Conservation (phyloP, 1,140 invertebrate genomes). For the Tetramorium parvispinum region DNA sequence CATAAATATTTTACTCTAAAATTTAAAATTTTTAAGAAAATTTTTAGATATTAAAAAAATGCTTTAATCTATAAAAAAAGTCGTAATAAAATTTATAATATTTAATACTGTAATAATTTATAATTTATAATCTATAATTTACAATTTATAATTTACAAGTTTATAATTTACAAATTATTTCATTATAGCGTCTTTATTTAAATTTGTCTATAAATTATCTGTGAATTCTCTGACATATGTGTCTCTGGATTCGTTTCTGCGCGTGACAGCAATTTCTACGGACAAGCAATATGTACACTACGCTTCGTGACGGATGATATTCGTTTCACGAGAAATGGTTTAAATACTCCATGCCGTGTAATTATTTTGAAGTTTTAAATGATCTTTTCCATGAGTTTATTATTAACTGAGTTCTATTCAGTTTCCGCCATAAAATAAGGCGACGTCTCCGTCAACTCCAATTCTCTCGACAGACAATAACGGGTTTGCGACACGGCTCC, state of each 20-base stretch:
- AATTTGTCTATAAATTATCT: neutral
- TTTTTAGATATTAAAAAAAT: neutral
- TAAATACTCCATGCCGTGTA: conserved; percentile 55
- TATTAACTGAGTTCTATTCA: conserved; percentile 54
- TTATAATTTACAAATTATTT: neutral
- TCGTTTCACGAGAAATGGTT: conserved; percentile 35
- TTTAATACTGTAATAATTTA: neutral
- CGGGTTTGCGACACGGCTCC: conserved; percentile 22
- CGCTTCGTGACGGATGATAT: conserved; percentile 51
- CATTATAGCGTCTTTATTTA: neutral
- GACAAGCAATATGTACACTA: conserved; percentile 10
- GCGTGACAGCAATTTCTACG: conserved; percentile 56
- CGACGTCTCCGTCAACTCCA: conserved; percentile 78
- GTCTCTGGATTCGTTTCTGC: neutral
- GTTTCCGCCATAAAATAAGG: conserved; percentile 67
- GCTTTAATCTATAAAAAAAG: neutral
- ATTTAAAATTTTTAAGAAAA: neutral
- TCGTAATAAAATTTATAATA: neutral
- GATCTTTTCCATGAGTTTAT: conserved; percentile 25
- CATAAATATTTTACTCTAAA: neutral
- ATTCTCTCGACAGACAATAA: conserved; percentile 63
- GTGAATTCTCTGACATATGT: neutral
- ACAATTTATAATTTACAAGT: too few species aligned
- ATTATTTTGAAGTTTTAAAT: conserved; percentile 69
- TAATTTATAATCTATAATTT: neutral